phyloP scores from a whole-genome alignment of 2,888 invertebrate genomes.

The Drosophila mercatorum region DNA sequence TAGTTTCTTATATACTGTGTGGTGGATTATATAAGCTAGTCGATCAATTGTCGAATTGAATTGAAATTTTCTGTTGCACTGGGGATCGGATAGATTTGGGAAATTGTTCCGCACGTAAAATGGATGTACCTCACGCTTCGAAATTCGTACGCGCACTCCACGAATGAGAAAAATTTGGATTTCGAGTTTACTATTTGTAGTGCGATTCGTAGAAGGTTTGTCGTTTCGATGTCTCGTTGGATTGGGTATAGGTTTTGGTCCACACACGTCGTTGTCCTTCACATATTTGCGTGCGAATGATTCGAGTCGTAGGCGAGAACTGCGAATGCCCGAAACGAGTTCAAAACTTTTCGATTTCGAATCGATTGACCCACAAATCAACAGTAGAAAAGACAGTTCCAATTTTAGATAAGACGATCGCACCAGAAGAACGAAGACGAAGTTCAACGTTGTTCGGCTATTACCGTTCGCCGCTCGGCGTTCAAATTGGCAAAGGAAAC shows the following conservation, averaged over 20 bases:
- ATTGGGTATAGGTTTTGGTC: slow-evolving; percentile 47
- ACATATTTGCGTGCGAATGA: slow-evolving; percentile 78
- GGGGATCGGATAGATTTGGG: slow-evolving; percentile 5
- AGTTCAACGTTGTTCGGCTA: slow-evolving; percentile 37
- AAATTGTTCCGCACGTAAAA: slow-evolving; percentile 35
- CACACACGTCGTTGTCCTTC: slow-evolving; percentile 78
- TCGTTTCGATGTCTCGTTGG: slow-evolving; percentile 26
- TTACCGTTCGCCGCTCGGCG: slow-evolving; percentile 44
- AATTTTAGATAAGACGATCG: slow-evolving; percentile 61
- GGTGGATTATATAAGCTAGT: slow-evolving; percentile 38
- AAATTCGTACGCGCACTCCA: slow-evolving; percentile 78
- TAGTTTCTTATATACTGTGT: slow-evolving; percentile 13
- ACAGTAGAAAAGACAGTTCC: slow-evolving; percentile 54
- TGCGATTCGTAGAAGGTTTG: slow-evolving; percentile 57
- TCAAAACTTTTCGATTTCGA: slow-evolving; percentile 80
- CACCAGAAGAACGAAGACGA: slow-evolving; percentile 37
- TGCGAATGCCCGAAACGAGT: slow-evolving; percentile 71
- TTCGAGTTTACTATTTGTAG: slow-evolving; percentile 53
- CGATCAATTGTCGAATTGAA: slow-evolving; percentile 10
- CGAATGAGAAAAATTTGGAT: slow-evolving; percentile 57
- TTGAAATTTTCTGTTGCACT: slow-evolving; percentile 28
- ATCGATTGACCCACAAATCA: slow-evolving; percentile 74
- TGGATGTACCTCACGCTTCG: slow-evolving; percentile 73
- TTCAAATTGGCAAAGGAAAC: slow-evolving; percentile 39
- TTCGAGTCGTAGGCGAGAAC: slow-evolving; percentile 69